Evolutionary conservation across 2,797 vertebrate genomes (phyloP).

Genomic region (Chelon auratus): DNA sequence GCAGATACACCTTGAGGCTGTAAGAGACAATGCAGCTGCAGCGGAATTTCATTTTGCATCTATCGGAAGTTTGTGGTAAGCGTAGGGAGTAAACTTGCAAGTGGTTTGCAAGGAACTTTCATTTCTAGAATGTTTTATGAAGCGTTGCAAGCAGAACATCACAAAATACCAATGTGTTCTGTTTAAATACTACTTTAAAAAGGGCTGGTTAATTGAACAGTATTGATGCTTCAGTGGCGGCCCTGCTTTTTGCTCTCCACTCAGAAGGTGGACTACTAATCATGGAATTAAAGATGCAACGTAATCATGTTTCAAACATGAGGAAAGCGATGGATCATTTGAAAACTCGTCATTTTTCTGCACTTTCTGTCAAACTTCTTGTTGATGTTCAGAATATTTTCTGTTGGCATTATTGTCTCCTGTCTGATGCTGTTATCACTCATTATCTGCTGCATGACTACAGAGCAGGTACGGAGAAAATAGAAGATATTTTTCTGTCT

Average conservation of each 20-base stretch:
- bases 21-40: conserved; percentile 18
- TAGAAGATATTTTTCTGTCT: not conserved
- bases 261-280: conserved; percentile 14
- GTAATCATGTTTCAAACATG: conserved; percentile 17
- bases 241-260: not conserved
- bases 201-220: conserved; percentile 8
- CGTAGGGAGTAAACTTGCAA: not conserved
- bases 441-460: not conserved
- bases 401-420: not conserved
- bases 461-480: conserved; percentile 5
- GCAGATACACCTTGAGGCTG: conserved; percentile 26
- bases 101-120: no score
- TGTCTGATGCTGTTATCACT: not conserved
- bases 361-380: conserved; percentile 3
- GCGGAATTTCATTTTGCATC: conserved; percentile 14
- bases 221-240: conserved; percentile 13
- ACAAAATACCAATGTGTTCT: conserved; percentile 6
- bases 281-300: conserved; percentile 1
- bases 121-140: no score
- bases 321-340: not conserved
- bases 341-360: not conserved
- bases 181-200: conserved; percentile 11
- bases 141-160: no score
- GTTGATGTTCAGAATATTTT: not conserved
- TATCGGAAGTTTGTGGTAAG: conserved; percentile 23